Evolutionary conservation across 37 sponge, comb jelly and placozoan species (phyloP).

Genomic region (Aplysina aerophoba): DNA sequence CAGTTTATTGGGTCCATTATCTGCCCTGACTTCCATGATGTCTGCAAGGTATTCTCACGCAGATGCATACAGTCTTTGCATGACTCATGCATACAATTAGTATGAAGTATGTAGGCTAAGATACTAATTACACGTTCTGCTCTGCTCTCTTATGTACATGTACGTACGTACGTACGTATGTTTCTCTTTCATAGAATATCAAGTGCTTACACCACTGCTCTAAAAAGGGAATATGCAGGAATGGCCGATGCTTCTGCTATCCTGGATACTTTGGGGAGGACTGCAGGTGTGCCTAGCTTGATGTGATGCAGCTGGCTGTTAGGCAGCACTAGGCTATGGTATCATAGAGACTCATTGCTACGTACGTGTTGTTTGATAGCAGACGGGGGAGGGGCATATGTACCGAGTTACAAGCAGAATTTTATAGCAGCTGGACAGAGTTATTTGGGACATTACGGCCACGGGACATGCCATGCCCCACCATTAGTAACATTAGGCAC

Average conservation of each 20-base stretch:
- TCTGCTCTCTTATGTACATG: background rate
- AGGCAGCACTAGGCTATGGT: background rate
- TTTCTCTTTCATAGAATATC: slow-evolving; percentile 8
- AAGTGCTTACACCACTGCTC: slow-evolving; percentile 59
- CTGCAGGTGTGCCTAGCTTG: slow-evolving; percentile 44
- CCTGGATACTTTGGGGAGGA: slow-evolving; percentile 73
- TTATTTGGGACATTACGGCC: too few relatives aligned
- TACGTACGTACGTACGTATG: background rate
- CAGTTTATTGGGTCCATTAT: slow-evolving; percentile 31
- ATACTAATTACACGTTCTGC: background rate
- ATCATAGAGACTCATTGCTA: too few relatives aligned
- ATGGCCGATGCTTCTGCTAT: slow-evolving; percentile 52
- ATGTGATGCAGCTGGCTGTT: background rate
- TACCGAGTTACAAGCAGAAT: too few relatives aligned
- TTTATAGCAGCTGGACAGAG: too few relatives aligned
- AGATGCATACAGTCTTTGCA: too few relatives aligned
- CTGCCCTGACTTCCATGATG: slow-evolving; percentile 51
- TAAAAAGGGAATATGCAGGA: slow-evolving; percentile 34
- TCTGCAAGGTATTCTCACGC: slow-evolving; percentile 44
- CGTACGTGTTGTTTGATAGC: too few relatives aligned
- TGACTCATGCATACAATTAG: too few relatives aligned
- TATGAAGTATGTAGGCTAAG: too few relatives aligned
- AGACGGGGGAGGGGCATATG: too few relatives aligned
- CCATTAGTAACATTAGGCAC: too few relatives aligned
- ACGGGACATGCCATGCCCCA: too few relatives aligned